Evolutionary conservation across 2,888 invertebrate genomes (phyloP), one percentile per base, ranked within the genome.

Genomic region (Poecilus cupreus): DNA sequence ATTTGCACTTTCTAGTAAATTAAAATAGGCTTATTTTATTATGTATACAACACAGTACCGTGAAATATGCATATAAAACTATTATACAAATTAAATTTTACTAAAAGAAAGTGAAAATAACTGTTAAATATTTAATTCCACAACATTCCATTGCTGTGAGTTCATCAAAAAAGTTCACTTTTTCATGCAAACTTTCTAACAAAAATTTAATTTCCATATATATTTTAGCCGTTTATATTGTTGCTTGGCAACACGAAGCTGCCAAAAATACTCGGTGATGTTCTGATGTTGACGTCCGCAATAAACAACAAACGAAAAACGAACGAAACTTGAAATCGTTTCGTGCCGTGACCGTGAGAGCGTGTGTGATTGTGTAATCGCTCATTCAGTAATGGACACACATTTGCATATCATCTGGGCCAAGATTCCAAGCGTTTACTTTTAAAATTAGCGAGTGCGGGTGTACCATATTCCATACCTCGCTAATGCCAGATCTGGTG

Each of bases 221-320:
- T 26, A 26, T 60, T 60, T 60, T n/a, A n/a, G 13, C 26, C n/a
- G 60, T n/a, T 24, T 13, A 51, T 32, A 37, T 68, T 18, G 64
- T 68, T 68, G 64, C 64, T 18, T 32, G 37, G 64, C 37, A 68
- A 32, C 32, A 32, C 13, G 22, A 13, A 60, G 26, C 37, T 68
- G 64, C 64, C 64, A 68, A 68, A 68, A 68, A 68, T 68, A 68
- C 18, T 11, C 37, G 16, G 18, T 68, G 64, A 68, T 68, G 64
- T 20, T 68, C 32, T 2, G 18, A 51, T 68, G 64, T 68, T 68
- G 64, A 68, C 64, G 64, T 68, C 32, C 18, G 32, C 64, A 18
- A 32, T 68, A 68, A 68, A 68, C 37, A 68, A 60, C 60, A 60
- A 32, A 51, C 18, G 32, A 18, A 32, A 60, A 64, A 37, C 37